Evolutionary conservation across 2,113 vertebrate genomes (phyloP).

Genomic region (Noctilio leporinus): DNA sequence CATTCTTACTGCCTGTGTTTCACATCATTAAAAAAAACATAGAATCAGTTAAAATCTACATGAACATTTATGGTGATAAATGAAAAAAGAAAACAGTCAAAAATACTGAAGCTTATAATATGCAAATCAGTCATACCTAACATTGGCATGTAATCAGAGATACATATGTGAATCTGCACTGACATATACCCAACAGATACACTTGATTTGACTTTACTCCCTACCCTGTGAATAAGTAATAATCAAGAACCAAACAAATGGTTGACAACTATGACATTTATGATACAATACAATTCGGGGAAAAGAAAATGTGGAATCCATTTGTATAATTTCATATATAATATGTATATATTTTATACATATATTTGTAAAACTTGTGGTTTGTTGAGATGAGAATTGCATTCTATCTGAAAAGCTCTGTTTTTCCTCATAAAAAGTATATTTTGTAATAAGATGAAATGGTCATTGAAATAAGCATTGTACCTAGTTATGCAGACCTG

Average conservation of each 20-base stretch:
- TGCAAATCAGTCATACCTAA: neutral
- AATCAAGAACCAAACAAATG: neutral
- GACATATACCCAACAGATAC: neutral
- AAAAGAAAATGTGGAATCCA: neutral
- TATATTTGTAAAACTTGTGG: neutral
- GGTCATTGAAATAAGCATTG: neutral
- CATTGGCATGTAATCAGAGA: neutral
- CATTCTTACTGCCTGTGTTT: neutral
- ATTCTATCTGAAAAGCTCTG: neutral
- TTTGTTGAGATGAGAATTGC: neutral
- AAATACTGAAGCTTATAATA: neutral
- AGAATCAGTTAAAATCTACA: neutral
- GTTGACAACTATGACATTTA: neutral
- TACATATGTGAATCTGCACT: neutral
- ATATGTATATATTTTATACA: neutral
- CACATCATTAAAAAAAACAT: neutral
- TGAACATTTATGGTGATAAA: neutral
- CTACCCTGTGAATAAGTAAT: neutral
- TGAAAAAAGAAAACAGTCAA: neutral
- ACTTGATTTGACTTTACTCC: neutral
- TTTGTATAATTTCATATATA: neutral
- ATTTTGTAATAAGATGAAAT: conserved; percentile 4
- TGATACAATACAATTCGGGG: neutral
- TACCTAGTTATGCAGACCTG: neutral
- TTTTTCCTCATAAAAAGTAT: neutral